A percentile compares a stretch with the other conserved stretches of the same genome.
These are phyloP conservation scores for Heptranchias perlo DNA, from an alignment of 2,113 vertebrate species.

Conservation along the genomic window DNA sequence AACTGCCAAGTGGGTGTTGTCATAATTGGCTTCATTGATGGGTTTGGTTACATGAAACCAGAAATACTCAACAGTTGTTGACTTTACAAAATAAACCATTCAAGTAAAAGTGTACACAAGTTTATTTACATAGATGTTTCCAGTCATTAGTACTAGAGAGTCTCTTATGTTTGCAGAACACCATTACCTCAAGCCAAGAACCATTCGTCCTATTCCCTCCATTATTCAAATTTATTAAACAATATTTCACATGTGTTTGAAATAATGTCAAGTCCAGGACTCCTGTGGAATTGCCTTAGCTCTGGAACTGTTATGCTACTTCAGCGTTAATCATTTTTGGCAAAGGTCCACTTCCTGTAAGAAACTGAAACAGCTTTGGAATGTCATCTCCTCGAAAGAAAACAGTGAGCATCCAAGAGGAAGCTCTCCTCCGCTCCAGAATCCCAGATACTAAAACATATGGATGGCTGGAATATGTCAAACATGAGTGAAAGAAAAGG, in stretches of 20 bases:
- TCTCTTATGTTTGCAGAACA: conserved; percentile 60
- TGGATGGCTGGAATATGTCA: conserved; percentile 96
- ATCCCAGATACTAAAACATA: conserved; percentile 78
- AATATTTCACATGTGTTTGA: conserved; percentile 88
- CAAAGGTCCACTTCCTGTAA: conserved; percentile 91
- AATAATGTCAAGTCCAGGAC: conserved; percentile 77
- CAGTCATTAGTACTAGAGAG: conserved; percentile 63
- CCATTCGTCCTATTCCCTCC: conserved; percentile 63
- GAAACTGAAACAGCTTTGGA: conserved; percentile 98
- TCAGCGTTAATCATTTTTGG: conserved; percentile 96
- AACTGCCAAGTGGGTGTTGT: conserved; percentile 35
- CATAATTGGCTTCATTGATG: conserved; percentile 29
- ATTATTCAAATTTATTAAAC: conserved; percentile 86
- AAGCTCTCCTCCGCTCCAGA: conserved; percentile 93
- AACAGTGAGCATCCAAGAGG: conserved; percentile 97
- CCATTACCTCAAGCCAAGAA: conserved; percentile 62
- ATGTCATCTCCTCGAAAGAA: conserved; percentile 99
- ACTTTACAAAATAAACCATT: conserved; percentile 41
- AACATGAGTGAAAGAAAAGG: conserved; percentile 90
- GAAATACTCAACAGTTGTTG: conserved; percentile 37
- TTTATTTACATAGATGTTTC: conserved; percentile 71
- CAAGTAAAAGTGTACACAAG: conserved; percentile 52
- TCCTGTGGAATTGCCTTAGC: conserved; percentile 71
- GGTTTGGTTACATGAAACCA: conserved; percentile 35
- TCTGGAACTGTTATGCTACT: conserved; percentile 82